Conservation (phyloP, 2,797 vertebrate species). For the Psittacula echo region DNA sequence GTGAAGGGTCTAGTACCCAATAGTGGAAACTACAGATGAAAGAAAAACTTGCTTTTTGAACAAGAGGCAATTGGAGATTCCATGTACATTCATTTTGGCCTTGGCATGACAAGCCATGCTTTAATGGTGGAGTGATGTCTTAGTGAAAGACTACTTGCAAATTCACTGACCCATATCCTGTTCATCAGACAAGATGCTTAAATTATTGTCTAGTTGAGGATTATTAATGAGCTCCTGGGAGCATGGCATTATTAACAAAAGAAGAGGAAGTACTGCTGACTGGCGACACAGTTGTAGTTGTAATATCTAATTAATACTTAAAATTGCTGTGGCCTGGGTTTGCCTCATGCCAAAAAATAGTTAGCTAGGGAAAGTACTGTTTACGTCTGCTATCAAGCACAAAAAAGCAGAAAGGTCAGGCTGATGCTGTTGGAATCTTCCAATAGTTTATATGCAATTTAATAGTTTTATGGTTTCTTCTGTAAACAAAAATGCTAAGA, state of each 20-base stretch:
- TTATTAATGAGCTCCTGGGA: conserved; percentile 22
- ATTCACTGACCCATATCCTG: conserved; percentile 23
- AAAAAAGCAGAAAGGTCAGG: neutral
- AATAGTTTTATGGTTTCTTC: neutral
- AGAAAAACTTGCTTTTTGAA: neutral
- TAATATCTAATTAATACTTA: conserved; percentile 15
- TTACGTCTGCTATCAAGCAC: neutral
- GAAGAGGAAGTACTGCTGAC: neutral
- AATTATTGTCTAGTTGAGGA: conserved; percentile 16
- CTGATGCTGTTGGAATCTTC: neutral
- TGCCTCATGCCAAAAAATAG: neutral
- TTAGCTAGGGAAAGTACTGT: neutral
- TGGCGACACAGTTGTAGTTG: neutral
- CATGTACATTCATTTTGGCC: neutral
- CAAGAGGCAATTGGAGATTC: neutral
- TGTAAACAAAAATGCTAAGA: neutral
- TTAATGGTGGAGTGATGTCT: neutral
- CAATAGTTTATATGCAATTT: neutral
- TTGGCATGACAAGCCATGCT: neutral
- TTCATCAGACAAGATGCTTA: conserved; percentile 11
- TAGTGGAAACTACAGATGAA: neutral
- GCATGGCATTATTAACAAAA: conserved; percentile 10
- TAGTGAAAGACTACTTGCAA: conserved; percentile 1
- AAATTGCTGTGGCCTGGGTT: neutral
- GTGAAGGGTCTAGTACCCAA: neutral